A percentile compares a stretch with the other conserved stretches of the same genome.
These are phyloP conservation scores for Dilophus febrilis DNA, from an alignment of 2,888 invertebrate species.

Conservation along the genomic window DNA sequence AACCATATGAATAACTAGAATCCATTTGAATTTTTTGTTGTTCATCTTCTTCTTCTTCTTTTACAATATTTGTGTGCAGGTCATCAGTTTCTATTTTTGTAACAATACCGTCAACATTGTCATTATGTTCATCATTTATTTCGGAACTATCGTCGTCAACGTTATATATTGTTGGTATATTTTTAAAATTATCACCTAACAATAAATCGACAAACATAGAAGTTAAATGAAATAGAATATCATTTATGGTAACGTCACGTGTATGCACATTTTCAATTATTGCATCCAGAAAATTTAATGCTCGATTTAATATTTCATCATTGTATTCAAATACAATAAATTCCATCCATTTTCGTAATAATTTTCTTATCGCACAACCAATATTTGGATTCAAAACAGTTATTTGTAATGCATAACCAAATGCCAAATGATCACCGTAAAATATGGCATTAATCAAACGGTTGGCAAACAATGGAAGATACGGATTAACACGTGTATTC, in stretches of 20 bases:
- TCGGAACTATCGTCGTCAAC: too few relatives aligned
- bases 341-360: constrained; percentile 24
- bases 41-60: too few relatives aligned
- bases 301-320: constrained; percentile 19
- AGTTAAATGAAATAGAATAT: constrained; percentile 24
- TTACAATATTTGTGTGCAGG: too few relatives aligned
- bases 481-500: constrained; percentile 10
- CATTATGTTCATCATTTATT: too few relatives aligned
- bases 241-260: constrained; percentile 20
- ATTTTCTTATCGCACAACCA: constrained; percentile 22
- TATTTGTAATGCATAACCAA: constrained; percentile 16
- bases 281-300: constrained; percentile 24
- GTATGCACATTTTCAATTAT: constrained; percentile 22
- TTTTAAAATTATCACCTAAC: too few relatives aligned
- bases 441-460: constrained; percentile 15
- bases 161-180: too few relatives aligned
- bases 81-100: too few relatives aligned
- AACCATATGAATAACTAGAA: too few relatives aligned
- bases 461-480: too few relatives aligned
- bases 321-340: constrained; percentile 25
- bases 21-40: too few relatives aligned
- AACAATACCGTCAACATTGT: too few relatives aligned
- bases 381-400: constrained; percentile 22
- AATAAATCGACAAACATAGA: constrained; percentile 26
- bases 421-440: constrained; percentile 18